These are phyloP conservation scores for Chiroxiphia lanceolata DNA, from an alignment of 2,797 vertebrate genomes.

Conservation along the genomic window DNA sequence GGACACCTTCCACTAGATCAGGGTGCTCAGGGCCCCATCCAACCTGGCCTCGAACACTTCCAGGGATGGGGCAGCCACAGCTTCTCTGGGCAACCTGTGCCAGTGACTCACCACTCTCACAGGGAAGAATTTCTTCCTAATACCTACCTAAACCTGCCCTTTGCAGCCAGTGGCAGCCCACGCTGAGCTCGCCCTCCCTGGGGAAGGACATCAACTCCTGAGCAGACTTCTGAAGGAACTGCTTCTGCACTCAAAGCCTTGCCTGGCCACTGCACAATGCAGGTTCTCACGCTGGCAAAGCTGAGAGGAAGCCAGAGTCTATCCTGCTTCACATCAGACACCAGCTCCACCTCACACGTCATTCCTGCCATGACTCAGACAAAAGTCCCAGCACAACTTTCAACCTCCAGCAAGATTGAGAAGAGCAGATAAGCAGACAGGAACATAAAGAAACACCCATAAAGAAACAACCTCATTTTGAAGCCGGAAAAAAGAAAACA, in stretches of 20 bases:
- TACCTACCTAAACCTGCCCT: background rate
- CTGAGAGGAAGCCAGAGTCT: background rate
- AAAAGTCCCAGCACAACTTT: constrained; percentile 8
- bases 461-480: background rate
- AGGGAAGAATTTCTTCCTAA: background rate
- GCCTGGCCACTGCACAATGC: background rate
- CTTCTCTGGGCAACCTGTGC: background rate
- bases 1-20: background rate
- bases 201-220: background rate
- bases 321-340: constrained; percentile 1
- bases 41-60: background rate
- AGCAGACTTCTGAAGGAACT: background rate
- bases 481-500: background rate
- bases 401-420: background rate
- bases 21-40: background rate
- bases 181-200: background rate
- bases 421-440: background rate
- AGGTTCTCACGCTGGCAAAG: background rate
- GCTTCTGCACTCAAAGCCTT: background rate
- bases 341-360: background rate
- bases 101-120: background rate
- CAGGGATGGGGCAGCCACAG: background rate
- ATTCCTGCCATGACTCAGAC: constrained; percentile 15
- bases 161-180: background rate
- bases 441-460: background rate